Percentiles rank a stretch among this genome's conserved stretches.
These are phyloP conservation scores for Lydus trimaculatus DNA, from an alignment of 2,888 invertebrate genomes.

Conservation along the genomic window DNA sequence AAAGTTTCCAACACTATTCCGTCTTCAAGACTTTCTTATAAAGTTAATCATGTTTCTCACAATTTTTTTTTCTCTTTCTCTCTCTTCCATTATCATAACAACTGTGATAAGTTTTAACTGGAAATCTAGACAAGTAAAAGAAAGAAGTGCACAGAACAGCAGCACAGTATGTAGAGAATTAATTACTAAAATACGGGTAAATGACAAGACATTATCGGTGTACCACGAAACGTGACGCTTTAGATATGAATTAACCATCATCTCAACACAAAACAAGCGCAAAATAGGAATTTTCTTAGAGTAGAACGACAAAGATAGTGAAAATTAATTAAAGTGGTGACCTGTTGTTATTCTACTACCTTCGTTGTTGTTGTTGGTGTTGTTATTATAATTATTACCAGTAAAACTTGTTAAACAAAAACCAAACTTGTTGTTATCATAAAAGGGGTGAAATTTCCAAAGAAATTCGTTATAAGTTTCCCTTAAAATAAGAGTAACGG, in stretches of 20 bases:
- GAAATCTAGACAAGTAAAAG: no score
- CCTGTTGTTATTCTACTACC: not conserved
- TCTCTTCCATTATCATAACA: no score
- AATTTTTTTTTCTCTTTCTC: no score
- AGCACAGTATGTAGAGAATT: no score
- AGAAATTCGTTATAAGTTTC: not conserved
- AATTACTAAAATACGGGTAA: not conserved
- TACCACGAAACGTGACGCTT: conserved; percentile 27
- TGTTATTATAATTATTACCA: not conserved
- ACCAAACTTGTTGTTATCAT: not conserved
- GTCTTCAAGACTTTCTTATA: conserved; percentile 45
- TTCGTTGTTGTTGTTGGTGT: not conserved
- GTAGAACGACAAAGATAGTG: conserved; percentile 23
- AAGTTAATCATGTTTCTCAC: no score
- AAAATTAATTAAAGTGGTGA: conserved; percentile 1
- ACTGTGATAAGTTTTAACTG: no score
- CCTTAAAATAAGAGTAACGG: no score
- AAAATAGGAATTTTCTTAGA: conserved; percentile 32
- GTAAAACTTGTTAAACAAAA: not conserved
- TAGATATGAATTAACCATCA: conserved; percentile 33
- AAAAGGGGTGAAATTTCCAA: not conserved
- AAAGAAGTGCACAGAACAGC: no score
- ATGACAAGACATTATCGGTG: not conserved
- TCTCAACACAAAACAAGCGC: conserved; percentile 6
- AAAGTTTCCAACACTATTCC: conserved; percentile 48